Evolutionary conservation across 2,888 invertebrate genomes (phyloP), one percentile per base, ranked within the genome.

Genomic region (Leistus spinibarbis): DNA sequence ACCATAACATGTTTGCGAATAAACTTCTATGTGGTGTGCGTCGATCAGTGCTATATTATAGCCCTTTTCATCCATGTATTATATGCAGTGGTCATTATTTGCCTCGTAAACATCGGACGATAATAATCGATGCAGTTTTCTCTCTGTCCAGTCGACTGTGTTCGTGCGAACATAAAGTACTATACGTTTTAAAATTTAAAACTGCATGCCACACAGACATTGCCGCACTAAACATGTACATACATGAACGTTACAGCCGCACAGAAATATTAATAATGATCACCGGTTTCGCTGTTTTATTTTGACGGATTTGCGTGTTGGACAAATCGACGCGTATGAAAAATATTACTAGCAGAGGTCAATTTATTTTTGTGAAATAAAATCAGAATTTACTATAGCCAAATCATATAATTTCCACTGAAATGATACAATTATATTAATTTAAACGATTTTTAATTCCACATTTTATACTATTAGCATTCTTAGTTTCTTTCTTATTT

Each of bases 81-180:
- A 71, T 71, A 54, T 24, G 71, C 54, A 54, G n/a, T 54, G 64
- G 71, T 64, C 71, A 71, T 71, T 71, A 71, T 71, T 22, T 53
- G 54, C 16, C 54, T 71, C 71, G 71, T 71, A 71, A 71, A 71
- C 64, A 64, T 64, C 27, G 64, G 71, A 64, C 64, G 64, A 71
- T 64, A 64, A 54, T 64, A 71, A 71, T 71, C 64, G 71, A 71
- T 54, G 71, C 63, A 53, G 66, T 60, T 60, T 60, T 22, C 60
- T 20, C 60, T 60, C 19, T 16, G 17, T 1, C 13, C 5, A 54
- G n/a, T 40, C 40, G 40, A 40, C 40, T 40, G 40, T 40, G 40
- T 40, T 40, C 40, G 40, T 40, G 40, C 40, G 40, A 40, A 40
- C 40, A 40, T 40, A 40, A 40, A 40, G 40, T 40, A 13, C 40